Evolutionary conservation across 1,140 invertebrate genomes (phyloP), one percentile per base, ranked within the genome.

Genomic region (Aphis gossypii): DNA sequence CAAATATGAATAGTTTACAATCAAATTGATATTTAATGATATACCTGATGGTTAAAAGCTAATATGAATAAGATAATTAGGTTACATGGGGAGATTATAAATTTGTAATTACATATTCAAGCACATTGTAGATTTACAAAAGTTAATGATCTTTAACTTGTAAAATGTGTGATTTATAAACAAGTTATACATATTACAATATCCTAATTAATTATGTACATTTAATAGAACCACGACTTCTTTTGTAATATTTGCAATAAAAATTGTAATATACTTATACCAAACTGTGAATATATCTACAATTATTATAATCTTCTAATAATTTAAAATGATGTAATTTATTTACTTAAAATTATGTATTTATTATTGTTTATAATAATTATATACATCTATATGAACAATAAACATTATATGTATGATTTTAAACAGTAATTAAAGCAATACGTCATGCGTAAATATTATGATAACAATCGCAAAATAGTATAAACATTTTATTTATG

Each of bases 341-440:
- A 18, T n/a, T 18, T 18, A 1, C 0, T n/a, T n/a, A 14, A 5
- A 18, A n/a, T n/a, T n/a, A 14, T 18, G 4, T n/a, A 18, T 1
- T 14, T n/a, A n/a, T 68, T n/a, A 8, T 60, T 60, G 11, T 30
- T 60, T 11, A 30, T 30, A 30, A 11, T 30, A 30, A 60, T 11
- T 3, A 14, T 60, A 60, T 60, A 11, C 11, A 30, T 60, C 30
- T 60, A 60, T 60, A 60, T 60, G 9, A 60, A 60, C 9, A 30
- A 11, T 60, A 11, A 9, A 11, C 56, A 11, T 30, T 30, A 30
- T 46, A 46, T 60, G 25, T 30, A 60, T 3, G 30, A 30, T 25
- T 11, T 4, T 3, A 30, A 60, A 30, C 30, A 30, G 30, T 60
- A 60, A 30, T 30, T 60, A 60, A 60, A 14, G 7, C 25, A 60